A percentile compares a stretch with the other conserved stretches of the same genome.
phyloP scores from a whole-genome alignment of 1,140 invertebrate genomes.

The Cyclargus thomasi region DNA sequence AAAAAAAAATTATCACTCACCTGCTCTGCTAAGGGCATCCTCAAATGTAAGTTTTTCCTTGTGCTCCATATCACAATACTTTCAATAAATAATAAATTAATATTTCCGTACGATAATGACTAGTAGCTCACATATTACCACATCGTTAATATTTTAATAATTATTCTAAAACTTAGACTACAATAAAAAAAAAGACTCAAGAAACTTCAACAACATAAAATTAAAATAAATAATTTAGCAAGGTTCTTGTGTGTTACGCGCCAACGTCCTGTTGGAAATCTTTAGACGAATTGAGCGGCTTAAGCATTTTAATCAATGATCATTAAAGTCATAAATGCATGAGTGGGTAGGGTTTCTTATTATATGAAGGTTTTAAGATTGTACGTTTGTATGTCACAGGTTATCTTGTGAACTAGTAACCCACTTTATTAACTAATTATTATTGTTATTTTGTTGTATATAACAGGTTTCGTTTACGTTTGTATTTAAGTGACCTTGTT shows the following conservation, averaged over 20 bases:
- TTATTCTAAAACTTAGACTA: not conserved
- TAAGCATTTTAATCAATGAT: conserved; percentile 1
- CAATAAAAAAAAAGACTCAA: too few species aligned
- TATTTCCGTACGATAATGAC: not conserved
- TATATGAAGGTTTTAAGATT: not conserved
- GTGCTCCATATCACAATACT: conserved; percentile 18
- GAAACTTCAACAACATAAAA: not conserved
- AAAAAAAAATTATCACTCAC: too few species aligned
- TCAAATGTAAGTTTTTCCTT: conserved; percentile 42
- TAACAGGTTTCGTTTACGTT: not conserved
- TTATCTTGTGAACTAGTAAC: not conserved
- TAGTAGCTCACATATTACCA: not conserved
- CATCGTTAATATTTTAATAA: not conserved
- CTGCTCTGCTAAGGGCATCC: conserved; percentile 42
- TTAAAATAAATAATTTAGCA: conserved; percentile 8
- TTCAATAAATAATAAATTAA: not conserved
- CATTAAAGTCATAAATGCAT: not conserved
- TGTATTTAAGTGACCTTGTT: too few species aligned
- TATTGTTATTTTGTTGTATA: not conserved
- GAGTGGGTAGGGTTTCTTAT: not conserved
- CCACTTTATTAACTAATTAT: not conserved
- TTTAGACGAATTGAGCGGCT: conserved; percentile 8
- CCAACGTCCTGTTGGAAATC: conserved; percentile 6
- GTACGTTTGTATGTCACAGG: not conserved
- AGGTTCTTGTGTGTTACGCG: not conserved